Percentiles rank a stretch among this genome's conserved stretches.
These are phyloP conservation scores for Hassar affinis DNA, from an alignment of 2,113 vertebrate species.

Conservation along the genomic window DNA sequence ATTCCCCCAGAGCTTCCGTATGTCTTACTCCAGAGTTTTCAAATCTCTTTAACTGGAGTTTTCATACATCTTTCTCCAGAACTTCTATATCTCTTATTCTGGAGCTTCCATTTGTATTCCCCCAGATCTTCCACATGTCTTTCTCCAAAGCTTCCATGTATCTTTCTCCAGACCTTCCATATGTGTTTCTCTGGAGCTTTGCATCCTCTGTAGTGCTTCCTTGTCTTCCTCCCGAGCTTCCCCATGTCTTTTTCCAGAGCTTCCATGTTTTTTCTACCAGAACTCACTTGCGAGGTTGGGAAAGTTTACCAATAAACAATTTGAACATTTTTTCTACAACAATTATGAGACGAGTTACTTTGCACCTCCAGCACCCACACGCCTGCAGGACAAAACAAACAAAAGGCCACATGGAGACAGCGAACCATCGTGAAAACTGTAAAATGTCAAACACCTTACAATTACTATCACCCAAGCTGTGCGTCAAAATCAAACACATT, in stretches of 20 bases:
- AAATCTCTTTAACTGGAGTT: no score
- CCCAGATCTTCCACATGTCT: background rate
- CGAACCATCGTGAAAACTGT: background rate
- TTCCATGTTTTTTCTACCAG: no score
- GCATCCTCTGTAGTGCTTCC: no score
- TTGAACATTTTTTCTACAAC: background rate
- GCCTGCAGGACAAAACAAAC: background rate
- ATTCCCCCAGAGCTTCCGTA: background rate
- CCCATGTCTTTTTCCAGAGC: background rate
- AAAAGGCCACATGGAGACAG: background rate
- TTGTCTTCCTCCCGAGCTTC: background rate
- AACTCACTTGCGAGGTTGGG: background rate
- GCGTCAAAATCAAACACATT: background rate
- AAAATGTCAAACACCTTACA: background rate
- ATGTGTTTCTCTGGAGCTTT: background rate
- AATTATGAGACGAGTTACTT: background rate
- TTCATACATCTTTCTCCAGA: no score
- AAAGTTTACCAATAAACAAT: background rate
- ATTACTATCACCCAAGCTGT: background rate
- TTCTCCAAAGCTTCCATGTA: background rate
- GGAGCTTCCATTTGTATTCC: background rate
- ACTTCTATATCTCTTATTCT: background rate
- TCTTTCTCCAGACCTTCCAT: background rate
- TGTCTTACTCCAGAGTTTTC: background rate
- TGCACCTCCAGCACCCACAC: background rate